These are phyloP conservation scores for Alethe diademata DNA, from an alignment of 2,113 vertebrate species.

Conservation along the genomic window DNA sequence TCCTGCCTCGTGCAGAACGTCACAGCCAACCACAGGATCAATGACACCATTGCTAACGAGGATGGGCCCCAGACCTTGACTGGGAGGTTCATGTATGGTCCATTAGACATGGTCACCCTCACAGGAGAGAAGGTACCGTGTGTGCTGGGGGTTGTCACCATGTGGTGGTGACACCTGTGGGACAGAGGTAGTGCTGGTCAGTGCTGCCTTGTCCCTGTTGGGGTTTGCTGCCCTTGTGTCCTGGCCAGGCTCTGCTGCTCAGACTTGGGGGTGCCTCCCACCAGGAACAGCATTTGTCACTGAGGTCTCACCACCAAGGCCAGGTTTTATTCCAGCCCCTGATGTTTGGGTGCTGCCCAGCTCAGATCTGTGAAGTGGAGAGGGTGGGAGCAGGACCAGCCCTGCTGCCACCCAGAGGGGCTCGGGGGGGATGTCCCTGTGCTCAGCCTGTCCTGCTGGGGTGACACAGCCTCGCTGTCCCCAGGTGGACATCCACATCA, in stretches of 20 bases:
- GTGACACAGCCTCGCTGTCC: background rate
- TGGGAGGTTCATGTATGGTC: slow-evolving; percentile 96
- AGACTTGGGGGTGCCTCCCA: background rate
- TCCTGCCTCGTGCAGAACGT: slow-evolving; percentile 82
- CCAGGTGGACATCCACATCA: slow-evolving; percentile 97
- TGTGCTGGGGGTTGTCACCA: background rate
- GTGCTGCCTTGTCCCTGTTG: background rate
- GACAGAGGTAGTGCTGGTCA: fast-evolving
- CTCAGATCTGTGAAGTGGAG: background rate
- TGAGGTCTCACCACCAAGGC: fast-evolving
- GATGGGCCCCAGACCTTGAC: slow-evolving; percentile 87
- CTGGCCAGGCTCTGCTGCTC: background rate
- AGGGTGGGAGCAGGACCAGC: background rate
- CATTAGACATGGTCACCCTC: slow-evolving; percentile 96
- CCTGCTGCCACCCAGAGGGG: fast-evolving
- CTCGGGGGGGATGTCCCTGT: background rate
- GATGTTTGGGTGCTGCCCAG: background rate
- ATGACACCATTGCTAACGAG: slow-evolving; percentile 88
- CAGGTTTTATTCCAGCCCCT: background rate
- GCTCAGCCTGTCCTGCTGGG: background rate
- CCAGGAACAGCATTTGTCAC: background rate
- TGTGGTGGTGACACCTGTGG: fast-evolving
- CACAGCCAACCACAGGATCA: slow-evolving; percentile 94
- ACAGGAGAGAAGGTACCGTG: slow-evolving; percentile 91
- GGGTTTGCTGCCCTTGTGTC: background rate